Evolutionary conservation across 2,797 vertebrate species (phyloP).

Genomic region (Heterohyrax brucei): DNA sequence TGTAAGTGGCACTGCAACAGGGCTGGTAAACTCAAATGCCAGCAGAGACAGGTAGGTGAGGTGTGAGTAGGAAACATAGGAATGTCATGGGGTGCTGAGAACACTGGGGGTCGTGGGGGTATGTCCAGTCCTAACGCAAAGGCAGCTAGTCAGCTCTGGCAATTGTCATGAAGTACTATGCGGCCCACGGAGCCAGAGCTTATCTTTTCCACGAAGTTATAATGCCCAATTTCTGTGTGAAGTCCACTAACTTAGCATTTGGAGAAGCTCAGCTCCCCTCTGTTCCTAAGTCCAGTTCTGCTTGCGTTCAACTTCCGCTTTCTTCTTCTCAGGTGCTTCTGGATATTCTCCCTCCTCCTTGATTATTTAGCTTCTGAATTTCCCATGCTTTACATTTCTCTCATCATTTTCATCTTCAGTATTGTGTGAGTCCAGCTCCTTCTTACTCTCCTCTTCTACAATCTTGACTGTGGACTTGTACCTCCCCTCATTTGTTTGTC

Average conservation of each 20-base stretch:
- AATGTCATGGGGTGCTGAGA: rapidly evolving
- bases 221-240: conserved; percentile 35
- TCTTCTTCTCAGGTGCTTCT: conserved; percentile 98
- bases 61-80: background rate
- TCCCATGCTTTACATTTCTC: conserved; percentile 99
- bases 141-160: background rate
- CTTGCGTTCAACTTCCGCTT: conserved; percentile 97
- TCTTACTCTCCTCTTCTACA: conserved; percentile 98
- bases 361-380: conserved; percentile 98
- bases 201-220: background rate
- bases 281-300: conserved; percentile 97
- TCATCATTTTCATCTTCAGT: conserved; percentile 99
- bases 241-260: conserved; percentile 91
- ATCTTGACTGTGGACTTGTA: conserved; percentile 89
- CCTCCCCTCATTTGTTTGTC: conserved; percentile 90
- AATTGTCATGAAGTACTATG: background rate
- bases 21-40: background rate
- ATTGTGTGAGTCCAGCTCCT: conserved; percentile 97
- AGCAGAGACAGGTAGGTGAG: too few species aligned
- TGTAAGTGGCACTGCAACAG: background rate
- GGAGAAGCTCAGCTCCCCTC: conserved; percentile 96
- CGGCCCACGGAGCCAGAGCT: background rate
- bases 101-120: background rate
- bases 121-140: too few species aligned
- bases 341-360: conserved; percentile 97